Evolutionary conservation across 2,113 vertebrate species (phyloP), one percentile per base, ranked within the genome.

Genomic region (Xiphophorus couchianus): DNA sequence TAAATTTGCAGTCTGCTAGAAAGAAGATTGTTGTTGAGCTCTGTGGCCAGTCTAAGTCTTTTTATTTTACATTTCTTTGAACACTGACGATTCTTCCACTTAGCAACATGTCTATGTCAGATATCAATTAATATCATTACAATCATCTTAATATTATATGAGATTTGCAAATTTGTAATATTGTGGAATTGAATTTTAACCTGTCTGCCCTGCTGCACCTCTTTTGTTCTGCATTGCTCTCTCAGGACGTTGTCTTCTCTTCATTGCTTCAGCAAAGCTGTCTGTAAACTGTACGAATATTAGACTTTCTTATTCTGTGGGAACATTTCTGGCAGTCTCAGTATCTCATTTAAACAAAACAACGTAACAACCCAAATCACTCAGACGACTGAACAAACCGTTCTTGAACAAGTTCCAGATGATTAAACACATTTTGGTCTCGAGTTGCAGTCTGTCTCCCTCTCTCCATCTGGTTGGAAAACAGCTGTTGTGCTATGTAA

Each of bases 311-410:
- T 25, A 66, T 31, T 62, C 71, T 72, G 31, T 69, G 68, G 51
- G 30, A 82, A 66, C 66, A 61, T 71, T 35, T 81, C 63, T 80
- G 74, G 25, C 75, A 73, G 37, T 54, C 62, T 35, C 62, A 8
- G 2, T 10, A 29, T 73, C 69, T 73, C 66, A 65, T 71, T 76
- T 62, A 71, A 85, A 77, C 54, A 69, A 82, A 89, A 86, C 66
- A 80, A 35, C 44, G 75, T 35, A 83, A 82, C 76, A 68, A 71
- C 67, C 67, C 71, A 71, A 76, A 71, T 87, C 64, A 39, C 28
- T 72, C 27, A 63, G 64, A 86, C 84, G 81, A 91, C 81, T 90
- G 86, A 88, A 90, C 82, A 89, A 60, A 62, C 71, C 9, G 62
- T 77, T 87, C 78, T 73, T 78, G 80, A 84, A 78, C 54, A 37